Evolutionary conservation across 2,797 vertebrate species (phyloP).

Genomic region (Rhyacichthys aspro): DNA sequence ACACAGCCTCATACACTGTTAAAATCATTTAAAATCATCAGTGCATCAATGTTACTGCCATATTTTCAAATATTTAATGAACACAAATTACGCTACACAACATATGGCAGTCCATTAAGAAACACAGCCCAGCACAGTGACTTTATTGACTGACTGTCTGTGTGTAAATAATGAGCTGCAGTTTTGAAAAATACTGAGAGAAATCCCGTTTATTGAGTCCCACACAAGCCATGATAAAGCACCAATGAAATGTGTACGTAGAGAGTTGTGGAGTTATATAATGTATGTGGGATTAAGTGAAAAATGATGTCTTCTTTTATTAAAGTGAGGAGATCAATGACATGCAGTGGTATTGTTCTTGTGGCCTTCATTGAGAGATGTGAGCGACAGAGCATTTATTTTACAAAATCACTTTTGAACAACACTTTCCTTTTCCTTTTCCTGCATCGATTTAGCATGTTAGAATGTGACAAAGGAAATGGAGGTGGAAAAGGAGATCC

Average conservation of each 20-base stretch:
- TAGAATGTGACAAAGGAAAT: slow-evolving; percentile 4
- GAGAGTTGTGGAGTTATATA: background rate
- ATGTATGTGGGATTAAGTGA: background rate
- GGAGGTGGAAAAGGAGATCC: slow-evolving; percentile 9
- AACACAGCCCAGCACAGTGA: background rate
- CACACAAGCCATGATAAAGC: background rate
- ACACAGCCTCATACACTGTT: too few relatives aligned
- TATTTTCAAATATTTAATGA: too few relatives aligned
- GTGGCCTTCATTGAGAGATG: background rate
- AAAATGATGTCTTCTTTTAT: background rate
- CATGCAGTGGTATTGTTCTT: slow-evolving; percentile 1
- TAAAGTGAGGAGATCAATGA: slow-evolving; percentile 3
- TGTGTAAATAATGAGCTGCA: slow-evolving; percentile 15
- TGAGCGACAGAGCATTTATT: slow-evolving; percentile 10
- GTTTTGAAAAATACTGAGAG: background rate
- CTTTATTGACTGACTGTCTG: slow-evolving; percentile 1
- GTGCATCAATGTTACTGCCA: too few relatives aligned
- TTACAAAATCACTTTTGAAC: slow-evolving; percentile 2
- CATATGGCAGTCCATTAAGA: background rate
- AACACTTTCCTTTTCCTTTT: slow-evolving; percentile 7
- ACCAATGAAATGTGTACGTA: background rate
- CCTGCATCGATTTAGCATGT: slow-evolving; percentile 22
- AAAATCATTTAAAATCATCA: too few relatives aligned
- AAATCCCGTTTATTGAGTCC: background rate
- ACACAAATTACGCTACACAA: too few relatives aligned